Evolutionary conservation across 2,797 vertebrate species (phyloP), one percentile per base, ranked within the genome.

Genomic region (Neopelma chrysocephalum): DNA sequence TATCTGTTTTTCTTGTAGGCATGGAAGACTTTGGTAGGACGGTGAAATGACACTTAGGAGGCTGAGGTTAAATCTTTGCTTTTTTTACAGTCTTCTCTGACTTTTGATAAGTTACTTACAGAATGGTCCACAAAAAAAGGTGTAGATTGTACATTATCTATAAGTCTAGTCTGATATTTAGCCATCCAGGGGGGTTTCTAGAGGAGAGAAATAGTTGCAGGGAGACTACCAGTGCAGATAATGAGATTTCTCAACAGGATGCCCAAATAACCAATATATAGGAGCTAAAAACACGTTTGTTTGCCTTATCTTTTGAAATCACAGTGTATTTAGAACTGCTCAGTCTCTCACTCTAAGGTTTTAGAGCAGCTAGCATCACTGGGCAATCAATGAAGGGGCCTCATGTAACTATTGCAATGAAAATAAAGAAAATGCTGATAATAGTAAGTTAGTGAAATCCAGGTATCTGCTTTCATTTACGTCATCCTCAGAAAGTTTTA

Each of bases 381-480:
- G 19, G 60, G 8, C 31, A 56, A 54, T 81, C 25, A 64, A 5
- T 0, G 0, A 73, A 36, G 31, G 11, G 5, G 2, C 12, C 5
- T 65, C 15, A 23, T 68, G 12, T 70, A 53, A 43, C 23, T 79
- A 34, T 21, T 78, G 15, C 64, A 60, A 31, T 60, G 60, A 92
- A 93, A 94, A 82, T 42, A 73, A 87, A 42, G 43, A 66, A 79
- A 92, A 56, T 66, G 11, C 22, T 72, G 21, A 51, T 85, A n/a
- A 47, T 3, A 42, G 9, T 40, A 60, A 77, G 3, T 42, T 73
- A 70, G 8, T 82, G 47, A 79, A 76, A 82, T 83, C 42, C 50
- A 93, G 40, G 36, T 64, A 78, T 76, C 62, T 91, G 32, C 21
- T 86, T 69, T 91, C 60, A 27, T 82, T 90, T 82, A 38, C 19